Conservation (phyloP, 2,113 vertebrate genomes). For the Caranx melampygus region DNA sequence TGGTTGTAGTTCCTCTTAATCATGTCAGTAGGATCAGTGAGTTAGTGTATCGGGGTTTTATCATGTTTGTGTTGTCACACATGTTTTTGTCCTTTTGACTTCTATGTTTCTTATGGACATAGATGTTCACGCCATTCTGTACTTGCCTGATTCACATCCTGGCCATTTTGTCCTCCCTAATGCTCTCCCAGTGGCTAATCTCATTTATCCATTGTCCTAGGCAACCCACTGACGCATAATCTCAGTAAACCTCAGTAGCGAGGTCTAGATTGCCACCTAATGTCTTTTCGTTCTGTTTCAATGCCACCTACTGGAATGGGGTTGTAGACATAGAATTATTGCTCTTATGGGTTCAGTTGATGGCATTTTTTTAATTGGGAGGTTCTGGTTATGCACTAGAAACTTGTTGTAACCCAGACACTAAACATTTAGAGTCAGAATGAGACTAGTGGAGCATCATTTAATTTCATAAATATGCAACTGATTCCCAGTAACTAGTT, state of each 20-base stretch:
- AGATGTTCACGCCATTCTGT: slow-evolving; percentile 54
- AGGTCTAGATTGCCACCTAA: not conserved
- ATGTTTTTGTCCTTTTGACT: slow-evolving; percentile 30
- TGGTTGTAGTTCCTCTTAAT: slow-evolving; percentile 1
- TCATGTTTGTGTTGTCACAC: slow-evolving; percentile 24
- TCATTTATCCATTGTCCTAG: slow-evolving; percentile 23
- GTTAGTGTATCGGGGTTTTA: not conserved
- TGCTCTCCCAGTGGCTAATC: slow-evolving; percentile 31
- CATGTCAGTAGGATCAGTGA: slow-evolving; percentile 10
- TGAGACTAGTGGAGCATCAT: not conserved
- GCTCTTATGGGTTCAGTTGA: not conserved
- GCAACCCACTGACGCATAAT: slow-evolving; percentile 20
- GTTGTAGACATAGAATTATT: not conserved
- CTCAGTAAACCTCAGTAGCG: slow-evolving; percentile 14
- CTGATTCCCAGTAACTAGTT: not conserved
- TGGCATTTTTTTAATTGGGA: not conserved
- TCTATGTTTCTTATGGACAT: slow-evolving; percentile 62
- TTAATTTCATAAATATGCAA: not conserved
- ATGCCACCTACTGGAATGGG: not conserved
- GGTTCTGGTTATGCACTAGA: not conserved
- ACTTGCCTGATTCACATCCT: slow-evolving; percentile 37
- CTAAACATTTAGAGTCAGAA: not conserved
- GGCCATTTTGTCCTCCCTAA: slow-evolving; percentile 35
- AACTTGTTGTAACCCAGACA: not conserved
- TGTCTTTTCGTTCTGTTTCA: slow-evolving; percentile 3